phyloP scores from a whole-genome alignment of 2,113 vertebrate genomes.

The Hemichromis elongatus region DNA sequence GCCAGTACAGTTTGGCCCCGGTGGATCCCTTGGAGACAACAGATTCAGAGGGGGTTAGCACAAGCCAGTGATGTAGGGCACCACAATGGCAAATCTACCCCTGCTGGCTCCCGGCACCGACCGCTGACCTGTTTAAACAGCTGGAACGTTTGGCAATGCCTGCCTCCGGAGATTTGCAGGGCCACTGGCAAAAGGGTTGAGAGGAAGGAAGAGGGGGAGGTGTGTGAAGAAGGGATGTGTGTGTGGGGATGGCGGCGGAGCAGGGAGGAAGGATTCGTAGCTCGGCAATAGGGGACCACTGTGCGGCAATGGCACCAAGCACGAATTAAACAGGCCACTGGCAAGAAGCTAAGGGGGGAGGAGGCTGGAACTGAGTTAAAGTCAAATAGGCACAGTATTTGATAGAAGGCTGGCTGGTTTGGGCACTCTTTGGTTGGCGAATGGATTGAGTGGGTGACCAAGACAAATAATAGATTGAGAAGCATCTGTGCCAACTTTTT shows the following conservation, averaged over 20 bases:
- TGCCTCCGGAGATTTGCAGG: conserved; percentile 49
- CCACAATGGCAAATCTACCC: conserved; percentile 36
- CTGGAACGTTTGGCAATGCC: conserved; percentile 57
- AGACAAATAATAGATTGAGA: conserved; percentile 12
- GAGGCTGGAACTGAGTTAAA: conserved; percentile 30
- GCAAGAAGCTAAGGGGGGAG: conserved; percentile 40
- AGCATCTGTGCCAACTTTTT: neutral
- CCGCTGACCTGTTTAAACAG: conserved; percentile 65
- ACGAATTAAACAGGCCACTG: conserved; percentile 50
- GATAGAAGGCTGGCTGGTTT: neutral
- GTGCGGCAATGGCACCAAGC: conserved; percentile 44
- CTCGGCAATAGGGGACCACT: conserved; percentile 33
- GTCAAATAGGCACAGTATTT: conserved; percentile 17
- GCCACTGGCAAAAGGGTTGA: conserved; percentile 41
- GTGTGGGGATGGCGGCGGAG: neutral
- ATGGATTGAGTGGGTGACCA: neutral
- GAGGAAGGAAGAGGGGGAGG: conserved; percentile 37
- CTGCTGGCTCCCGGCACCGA: conserved; percentile 22
- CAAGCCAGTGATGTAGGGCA: conserved; percentile 33
- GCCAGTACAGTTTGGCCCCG: neutral
- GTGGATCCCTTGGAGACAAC: neutral
- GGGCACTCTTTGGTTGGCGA: neutral
- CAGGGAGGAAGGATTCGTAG: conserved; percentile 15
- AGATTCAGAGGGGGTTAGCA: neutral
- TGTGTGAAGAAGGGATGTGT: neutral